phyloP scores from a whole-genome alignment of 1,140 invertebrate species.

The Drosophila serrata region DNA sequence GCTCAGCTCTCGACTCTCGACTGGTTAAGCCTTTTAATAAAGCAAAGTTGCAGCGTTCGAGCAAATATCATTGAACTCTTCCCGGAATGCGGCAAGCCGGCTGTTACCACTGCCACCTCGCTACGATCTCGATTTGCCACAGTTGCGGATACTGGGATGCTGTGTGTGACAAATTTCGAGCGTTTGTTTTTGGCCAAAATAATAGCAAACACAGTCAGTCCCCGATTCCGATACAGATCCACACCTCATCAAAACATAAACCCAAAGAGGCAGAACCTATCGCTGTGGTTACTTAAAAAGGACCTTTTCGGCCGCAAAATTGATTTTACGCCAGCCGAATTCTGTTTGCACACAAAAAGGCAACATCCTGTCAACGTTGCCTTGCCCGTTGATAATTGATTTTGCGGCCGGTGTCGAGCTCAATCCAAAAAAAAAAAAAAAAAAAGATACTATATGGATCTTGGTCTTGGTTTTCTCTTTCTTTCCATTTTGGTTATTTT shows the following conservation, averaged over 20 bases:
- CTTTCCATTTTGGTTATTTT: conserved; percentile 11
- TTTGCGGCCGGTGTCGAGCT: conserved; percentile 65
- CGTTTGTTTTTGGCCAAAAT: conserved; percentile 59
- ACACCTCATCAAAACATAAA: conserved; percentile 67
- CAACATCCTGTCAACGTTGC: conserved; percentile 53
- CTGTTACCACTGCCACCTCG: conserved; percentile 11
- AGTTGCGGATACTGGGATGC: conserved; percentile 38
- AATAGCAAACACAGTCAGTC: conserved; percentile 49
- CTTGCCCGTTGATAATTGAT: conserved; percentile 83
- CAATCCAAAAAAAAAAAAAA: no score
- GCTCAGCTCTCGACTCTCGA: conserved; percentile 60
- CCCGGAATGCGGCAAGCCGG: conserved; percentile 58
- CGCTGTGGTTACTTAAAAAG: conserved; percentile 64
- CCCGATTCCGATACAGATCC: conserved; percentile 52
- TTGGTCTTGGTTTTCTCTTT: not conserved
- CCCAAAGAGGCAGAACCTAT: conserved; percentile 51
- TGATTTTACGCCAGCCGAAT: conserved; percentile 76
- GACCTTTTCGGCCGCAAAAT: conserved; percentile 64
- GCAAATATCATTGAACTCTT: conserved; percentile 80
- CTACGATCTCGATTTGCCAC: conserved; percentile 54
- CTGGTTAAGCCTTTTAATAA: conserved; percentile 85
- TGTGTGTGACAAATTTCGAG: conserved; percentile 77
- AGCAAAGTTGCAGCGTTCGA: conserved; percentile 63
- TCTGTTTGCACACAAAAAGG: conserved; percentile 75
- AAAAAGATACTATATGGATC: conserved; percentile 22